phyloP scores from a whole-genome alignment of 2,113 vertebrate genomes.

The Siniperca knerii region DNA sequence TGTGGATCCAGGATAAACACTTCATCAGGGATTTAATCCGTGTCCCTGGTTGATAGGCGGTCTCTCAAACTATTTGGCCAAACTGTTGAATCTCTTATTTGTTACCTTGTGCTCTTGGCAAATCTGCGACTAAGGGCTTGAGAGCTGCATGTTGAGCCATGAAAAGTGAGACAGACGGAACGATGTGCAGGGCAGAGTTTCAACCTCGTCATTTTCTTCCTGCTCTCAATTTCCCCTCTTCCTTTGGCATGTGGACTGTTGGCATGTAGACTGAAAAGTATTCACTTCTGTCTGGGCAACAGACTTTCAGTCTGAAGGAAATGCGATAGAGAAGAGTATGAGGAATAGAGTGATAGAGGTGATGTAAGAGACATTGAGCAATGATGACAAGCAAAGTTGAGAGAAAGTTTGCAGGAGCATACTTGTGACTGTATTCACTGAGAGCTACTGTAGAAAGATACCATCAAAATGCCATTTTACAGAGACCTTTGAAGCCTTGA shows the following conservation, averaged over 20 bases:
- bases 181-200: neutral
- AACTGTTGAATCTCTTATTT: neutral
- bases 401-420: neutral
- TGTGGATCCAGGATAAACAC: neutral
- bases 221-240: conserved; percentile 29
- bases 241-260: conserved; percentile 32
- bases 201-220: conserved; percentile 39
- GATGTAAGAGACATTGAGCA: conserved; percentile 29
- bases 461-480: neutral
- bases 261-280: conserved; percentile 29
- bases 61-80: neutral
- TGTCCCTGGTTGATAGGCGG: neutral
- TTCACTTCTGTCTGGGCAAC: conserved; percentile 28
- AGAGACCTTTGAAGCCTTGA: neutral
- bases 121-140: neutral
- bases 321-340: neutral
- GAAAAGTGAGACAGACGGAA: conserved; percentile 18
- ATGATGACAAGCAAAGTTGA: conserved; percentile 3
- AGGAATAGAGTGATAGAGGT: neutral
- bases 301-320: conserved; percentile 23
- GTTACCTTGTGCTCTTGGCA: neutral
- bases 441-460: neutral
- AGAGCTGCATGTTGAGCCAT: neutral
- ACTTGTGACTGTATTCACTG: neutral
- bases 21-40: neutral